phyloP scores from a whole-genome alignment of 2,113 vertebrate species.

The Uria aalge region DNA sequence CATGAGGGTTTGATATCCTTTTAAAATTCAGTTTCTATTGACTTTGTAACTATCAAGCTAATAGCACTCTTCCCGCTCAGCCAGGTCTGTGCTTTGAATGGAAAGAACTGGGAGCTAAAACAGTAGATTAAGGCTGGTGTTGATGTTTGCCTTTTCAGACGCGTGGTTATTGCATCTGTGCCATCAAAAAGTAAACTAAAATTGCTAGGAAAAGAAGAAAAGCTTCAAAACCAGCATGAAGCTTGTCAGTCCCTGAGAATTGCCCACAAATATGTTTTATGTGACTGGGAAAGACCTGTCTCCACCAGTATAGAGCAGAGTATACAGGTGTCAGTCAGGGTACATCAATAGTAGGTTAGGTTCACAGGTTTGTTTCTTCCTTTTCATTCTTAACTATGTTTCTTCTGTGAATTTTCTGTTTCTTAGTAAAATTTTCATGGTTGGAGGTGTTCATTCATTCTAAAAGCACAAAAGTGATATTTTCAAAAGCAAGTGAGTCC shows the following conservation, averaged over 20 bases:
- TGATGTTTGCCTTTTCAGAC: background rate
- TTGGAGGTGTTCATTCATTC: background rate
- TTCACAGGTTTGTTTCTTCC: background rate
- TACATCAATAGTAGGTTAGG: background rate
- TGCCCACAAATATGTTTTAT: background rate
- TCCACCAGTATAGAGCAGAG: background rate
- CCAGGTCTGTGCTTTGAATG: background rate
- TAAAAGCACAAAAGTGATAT: background rate
- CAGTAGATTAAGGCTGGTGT: background rate
- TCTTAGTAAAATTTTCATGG: background rate
- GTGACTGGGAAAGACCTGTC: background rate
- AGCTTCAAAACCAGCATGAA: background rate
- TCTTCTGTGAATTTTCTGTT: background rate
- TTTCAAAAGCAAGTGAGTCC: background rate
- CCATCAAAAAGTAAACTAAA: background rate
- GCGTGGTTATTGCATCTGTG: background rate
- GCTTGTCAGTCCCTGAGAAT: background rate
- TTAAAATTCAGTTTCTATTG: conserved; percentile 54
- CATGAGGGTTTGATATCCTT: conserved; percentile 36
- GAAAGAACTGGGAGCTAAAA: conserved; percentile 1
- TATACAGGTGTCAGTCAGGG: too few relatives aligned
- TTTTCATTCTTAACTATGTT: background rate
- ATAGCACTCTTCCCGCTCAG: conserved; percentile 17
- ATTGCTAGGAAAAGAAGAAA: background rate
- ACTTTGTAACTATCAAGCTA: conserved; percentile 41